Evolutionary conservation across 2,113 vertebrate species (phyloP).

Genomic region (Theristicus caerulescens): DNA sequence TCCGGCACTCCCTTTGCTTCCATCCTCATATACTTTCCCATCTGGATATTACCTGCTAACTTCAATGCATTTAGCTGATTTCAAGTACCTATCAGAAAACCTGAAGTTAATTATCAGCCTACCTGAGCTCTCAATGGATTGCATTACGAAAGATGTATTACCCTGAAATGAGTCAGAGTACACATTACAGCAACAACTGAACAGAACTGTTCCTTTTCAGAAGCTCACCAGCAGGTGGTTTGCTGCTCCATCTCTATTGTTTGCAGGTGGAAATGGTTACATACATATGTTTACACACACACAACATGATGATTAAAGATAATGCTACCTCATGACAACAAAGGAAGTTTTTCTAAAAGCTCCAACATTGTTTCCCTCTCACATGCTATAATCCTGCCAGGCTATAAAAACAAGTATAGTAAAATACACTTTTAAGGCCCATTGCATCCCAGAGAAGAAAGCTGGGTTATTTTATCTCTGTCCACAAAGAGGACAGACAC

Average conservation of each 20-base stretch:
- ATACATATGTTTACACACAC: background rate
- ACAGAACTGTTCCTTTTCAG: background rate
- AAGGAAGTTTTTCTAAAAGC: constrained; percentile 41
- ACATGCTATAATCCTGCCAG: background rate
- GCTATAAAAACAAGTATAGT: background rate
- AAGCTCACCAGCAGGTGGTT: constrained; percentile 53
- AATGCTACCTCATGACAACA: constrained; percentile 29
- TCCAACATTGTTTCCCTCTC: constrained; percentile 10
- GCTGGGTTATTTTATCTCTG: background rate
- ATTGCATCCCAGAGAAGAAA: background rate
- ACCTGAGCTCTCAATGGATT: background rate
- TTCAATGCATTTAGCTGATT: background rate
- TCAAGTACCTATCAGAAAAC: background rate
- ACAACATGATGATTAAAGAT: constrained; percentile 24
- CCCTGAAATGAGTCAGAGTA: background rate
- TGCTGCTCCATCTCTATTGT: constrained; percentile 28
- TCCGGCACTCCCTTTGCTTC: background rate
- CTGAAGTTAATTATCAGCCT: background rate
- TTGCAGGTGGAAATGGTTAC: constrained; percentile 40
- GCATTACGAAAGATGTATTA: background rate
- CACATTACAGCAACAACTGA: background rate
- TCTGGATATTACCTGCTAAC: background rate
- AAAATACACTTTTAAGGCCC: background rate
- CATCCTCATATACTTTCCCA: background rate
- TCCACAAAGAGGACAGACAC: background rate